Conservation (phyloP, 2,888 invertebrate species). For the Tipula unca region DNA sequence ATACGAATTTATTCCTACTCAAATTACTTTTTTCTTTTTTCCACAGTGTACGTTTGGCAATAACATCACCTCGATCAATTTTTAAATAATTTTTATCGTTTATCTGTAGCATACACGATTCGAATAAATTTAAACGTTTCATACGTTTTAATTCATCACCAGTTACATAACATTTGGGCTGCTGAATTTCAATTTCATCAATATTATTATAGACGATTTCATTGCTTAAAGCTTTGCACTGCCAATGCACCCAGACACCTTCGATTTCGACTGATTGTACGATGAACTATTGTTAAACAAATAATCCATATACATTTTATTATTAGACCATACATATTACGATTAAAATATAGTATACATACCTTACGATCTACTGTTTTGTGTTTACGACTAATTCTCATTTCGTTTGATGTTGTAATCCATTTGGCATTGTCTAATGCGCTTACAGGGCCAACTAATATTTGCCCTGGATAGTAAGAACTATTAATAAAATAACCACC, state of each 20-base stretch:
- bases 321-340: too few relatives aligned
- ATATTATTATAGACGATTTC: constrained; percentile 42
- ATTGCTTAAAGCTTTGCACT: constrained; percentile 62
- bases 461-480: constrained; percentile 63
- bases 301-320: constrained; percentile 15
- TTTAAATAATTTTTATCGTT: constrained; percentile 81
- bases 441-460: constrained; percentile 63
- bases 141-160: constrained; percentile 75
- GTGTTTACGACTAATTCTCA: constrained; percentile 55
- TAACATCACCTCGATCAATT: constrained; percentile 63
- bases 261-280: constrained; percentile 76
- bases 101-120: constrained; percentile 80
- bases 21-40: constrained; percentile 51
- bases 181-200: constrained; percentile 50
- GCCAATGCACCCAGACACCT: constrained; percentile 80
- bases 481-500: constrained; percentile 43
- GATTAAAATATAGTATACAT: constrained; percentile 21
- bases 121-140: constrained; percentile 76
- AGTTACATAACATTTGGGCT: constrained; percentile 57
- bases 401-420: constrained; percentile 66
- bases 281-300: constrained; percentile 49
- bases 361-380: constrained; percentile 51
- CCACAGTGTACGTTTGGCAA: constrained; percentile 73
- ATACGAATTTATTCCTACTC: neutral
- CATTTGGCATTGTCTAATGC: constrained; percentile 72